Percentiles rank a stretch among this genome's conserved stretches.
Conservation (phyloP, 2,113 vertebrate species). For the Manacus vitellinus region DNA sequence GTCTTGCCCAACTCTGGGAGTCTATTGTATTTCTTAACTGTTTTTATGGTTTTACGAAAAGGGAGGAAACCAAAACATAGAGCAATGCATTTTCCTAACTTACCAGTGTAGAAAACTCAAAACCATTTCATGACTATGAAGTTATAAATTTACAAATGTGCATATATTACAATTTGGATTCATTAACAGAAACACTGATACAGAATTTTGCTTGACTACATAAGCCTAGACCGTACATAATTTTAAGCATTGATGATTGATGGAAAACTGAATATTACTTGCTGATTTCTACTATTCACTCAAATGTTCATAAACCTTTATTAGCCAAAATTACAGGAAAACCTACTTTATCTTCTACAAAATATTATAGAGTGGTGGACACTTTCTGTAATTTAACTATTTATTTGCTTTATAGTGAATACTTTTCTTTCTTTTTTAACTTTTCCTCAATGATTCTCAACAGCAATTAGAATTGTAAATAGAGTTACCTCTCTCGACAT, state of each 20-base stretch:
- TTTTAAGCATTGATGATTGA: background rate
- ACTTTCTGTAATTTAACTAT: background rate
- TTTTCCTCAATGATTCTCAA: background rate
- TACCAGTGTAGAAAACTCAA: background rate
- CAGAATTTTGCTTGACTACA: background rate
- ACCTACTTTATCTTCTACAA: background rate
- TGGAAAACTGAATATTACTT: background rate
- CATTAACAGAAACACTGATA: background rate
- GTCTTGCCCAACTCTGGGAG: background rate
- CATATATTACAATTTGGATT: background rate
- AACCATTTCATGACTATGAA: background rate
- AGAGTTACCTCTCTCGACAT: background rate
- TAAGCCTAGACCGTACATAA: fast-evolving
- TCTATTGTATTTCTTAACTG: background rate
- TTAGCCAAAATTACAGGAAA: background rate
- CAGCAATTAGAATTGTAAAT: background rate
- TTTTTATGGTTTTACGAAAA: background rate
- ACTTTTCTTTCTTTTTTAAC: background rate
- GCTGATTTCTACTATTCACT: background rate
- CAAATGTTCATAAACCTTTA: background rate
- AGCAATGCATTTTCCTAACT: background rate
- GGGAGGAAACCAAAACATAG: background rate
- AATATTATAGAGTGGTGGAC: background rate
- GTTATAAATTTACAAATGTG: background rate
- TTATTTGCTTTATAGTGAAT: background rate